A percentile compares a stretch with the other conserved stretches of the same genome.
phyloP scores from a whole-genome alignment of 2,888 invertebrate species.

The Pseudanteris insignis region DNA sequence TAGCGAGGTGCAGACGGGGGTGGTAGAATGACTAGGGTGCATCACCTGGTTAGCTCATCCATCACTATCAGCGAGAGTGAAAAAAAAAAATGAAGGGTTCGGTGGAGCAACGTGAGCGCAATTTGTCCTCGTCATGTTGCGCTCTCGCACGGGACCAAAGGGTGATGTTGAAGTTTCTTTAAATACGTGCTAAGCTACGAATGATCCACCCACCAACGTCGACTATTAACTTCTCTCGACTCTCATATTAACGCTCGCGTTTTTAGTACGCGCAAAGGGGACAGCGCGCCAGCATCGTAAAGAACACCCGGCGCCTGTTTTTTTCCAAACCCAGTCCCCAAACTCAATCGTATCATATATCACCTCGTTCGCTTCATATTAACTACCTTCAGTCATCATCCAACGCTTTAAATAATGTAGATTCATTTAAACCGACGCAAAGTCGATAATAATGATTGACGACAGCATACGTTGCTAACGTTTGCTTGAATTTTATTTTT shows the following conservation, averaged over 20 bases:
- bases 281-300: slow-evolving; percentile 36
- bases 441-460: too few relatives aligned
- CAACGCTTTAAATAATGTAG: neutral
- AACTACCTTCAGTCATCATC: slow-evolving; percentile 16
- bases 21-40: slow-evolving; percentile 39
- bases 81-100: slow-evolving; percentile 40
- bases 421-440: too few relatives aligned
- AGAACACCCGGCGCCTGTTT: slow-evolving; percentile 42
- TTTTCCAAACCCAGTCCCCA: slow-evolving; percentile 10
- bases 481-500: too few relatives aligned
- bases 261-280: slow-evolving; percentile 47
- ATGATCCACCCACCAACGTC: slow-evolving; percentile 43
- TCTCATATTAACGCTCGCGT: slow-evolving; percentile 51
- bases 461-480: too few relatives aligned
- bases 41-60: slow-evolving; percentile 50
- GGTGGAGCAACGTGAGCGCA: slow-evolving; percentile 20
- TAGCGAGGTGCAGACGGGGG: slow-evolving; percentile 29
- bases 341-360: slow-evolving; percentile 26
- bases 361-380: slow-evolving; percentile 16
- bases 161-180: slow-evolving; percentile 36
- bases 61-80: slow-evolving; percentile 31
- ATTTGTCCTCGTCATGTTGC: slow-evolving; percentile 46
- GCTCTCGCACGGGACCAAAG: slow-evolving; percentile 31
- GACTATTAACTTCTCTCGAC: slow-evolving; percentile 58
- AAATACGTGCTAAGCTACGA: slow-evolving; percentile 37